Conservation (phyloP, 2,797 vertebrate species). For the Crenichthys baileyi region DNA sequence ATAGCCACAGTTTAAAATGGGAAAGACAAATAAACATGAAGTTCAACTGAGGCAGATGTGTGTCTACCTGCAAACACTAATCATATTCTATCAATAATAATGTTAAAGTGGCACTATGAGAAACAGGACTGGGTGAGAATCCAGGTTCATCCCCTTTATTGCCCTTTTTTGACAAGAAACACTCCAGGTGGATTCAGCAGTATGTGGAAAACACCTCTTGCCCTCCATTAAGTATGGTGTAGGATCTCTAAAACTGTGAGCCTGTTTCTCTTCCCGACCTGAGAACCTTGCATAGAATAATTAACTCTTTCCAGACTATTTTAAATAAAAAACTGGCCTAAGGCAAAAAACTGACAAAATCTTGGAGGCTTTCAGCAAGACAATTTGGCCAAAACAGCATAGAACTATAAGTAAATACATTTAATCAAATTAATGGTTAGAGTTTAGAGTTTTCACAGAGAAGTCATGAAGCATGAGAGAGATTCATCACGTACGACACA, state of each 20-base stretch:
- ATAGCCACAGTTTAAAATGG: neutral
- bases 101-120: neutral
- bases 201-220: neutral
- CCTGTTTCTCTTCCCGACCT: neutral
- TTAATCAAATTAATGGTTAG: neutral
- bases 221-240: too few species aligned
- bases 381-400: neutral
- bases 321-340: neutral
- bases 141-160: neutral
- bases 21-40: neutral
- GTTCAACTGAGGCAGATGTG: neutral
- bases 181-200: neutral
- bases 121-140: neutral
- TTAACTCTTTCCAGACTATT: neutral
- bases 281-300: neutral
- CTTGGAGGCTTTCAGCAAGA: neutral
- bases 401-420: neutral
- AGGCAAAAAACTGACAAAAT: neutral
- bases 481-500: conserved; percentile 40
- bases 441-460: neutral
- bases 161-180: neutral
- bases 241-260: neutral
- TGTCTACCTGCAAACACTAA: neutral
- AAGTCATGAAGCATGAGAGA: neutral
- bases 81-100: neutral